phyloP scores from a whole-genome alignment of 2,797 vertebrate species.

The Cuniculus paca region DNA sequence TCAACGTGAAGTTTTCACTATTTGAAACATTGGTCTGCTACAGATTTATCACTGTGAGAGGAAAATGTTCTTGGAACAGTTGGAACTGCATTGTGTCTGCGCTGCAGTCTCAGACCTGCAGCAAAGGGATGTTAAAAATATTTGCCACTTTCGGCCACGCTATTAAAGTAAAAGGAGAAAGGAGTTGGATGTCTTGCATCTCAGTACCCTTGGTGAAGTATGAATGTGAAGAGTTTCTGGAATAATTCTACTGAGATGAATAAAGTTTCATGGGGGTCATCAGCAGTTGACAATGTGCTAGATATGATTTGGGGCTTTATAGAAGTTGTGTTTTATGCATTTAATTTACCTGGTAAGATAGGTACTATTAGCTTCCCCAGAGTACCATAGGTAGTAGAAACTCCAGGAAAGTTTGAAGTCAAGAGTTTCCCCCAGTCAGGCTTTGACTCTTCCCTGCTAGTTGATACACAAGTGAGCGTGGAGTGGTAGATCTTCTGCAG shows the following conservation, averaged over 20 bases:
- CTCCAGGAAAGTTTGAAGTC: neutral
- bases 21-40: neutral
- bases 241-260: neutral
- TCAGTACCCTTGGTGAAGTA: neutral
- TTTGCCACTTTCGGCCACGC: neutral
- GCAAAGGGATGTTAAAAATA: neutral
- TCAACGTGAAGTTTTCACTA: slow-evolving; percentile 8
- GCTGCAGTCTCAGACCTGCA: neutral
- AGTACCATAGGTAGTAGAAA: neutral
- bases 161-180: neutral
- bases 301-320: neutral
- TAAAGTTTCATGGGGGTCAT: neutral
- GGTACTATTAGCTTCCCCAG: neutral
- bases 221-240: neutral
- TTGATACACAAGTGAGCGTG: neutral
- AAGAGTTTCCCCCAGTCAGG: neutral
- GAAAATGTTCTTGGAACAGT: neutral
- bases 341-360: neutral
- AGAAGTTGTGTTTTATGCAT: neutral
- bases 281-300: too few relatives aligned
- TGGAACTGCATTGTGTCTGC: neutral
- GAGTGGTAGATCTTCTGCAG: neutral
- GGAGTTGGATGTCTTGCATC: accelerated
- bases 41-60: neutral
- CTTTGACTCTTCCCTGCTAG: neutral